Conservation (phyloP, 92 coral and sea anemone genomes). For the Palythoa heliodiscus region DNA sequence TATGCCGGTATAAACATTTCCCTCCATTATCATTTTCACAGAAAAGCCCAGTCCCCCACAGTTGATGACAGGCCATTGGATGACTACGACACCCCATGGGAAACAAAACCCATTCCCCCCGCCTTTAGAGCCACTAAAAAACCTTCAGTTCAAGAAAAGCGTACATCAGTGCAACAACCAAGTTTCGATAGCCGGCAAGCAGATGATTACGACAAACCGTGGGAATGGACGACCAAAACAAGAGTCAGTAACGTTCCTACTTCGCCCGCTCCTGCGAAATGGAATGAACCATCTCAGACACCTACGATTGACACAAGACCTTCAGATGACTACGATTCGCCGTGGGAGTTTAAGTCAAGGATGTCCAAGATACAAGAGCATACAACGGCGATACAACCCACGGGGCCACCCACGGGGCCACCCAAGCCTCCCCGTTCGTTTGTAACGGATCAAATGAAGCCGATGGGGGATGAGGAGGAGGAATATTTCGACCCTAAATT, state of each 20-base stretch:
- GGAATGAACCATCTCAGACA: conserved; percentile 53
- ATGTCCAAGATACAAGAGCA: conserved; percentile 35
- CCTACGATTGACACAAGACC: conserved; percentile 69
- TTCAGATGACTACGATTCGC: conserved; percentile 87
- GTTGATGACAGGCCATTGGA: conserved; percentile 73
- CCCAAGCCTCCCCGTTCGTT: conserved; percentile 77
- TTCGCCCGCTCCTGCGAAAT: conserved; percentile 47
- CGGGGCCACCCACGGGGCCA: conserved; percentile 62
- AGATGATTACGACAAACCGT: conserved; percentile 94
- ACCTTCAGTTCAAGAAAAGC: conserved; percentile 37
- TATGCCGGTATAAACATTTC: too few relatives aligned
- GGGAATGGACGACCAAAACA: conserved; percentile 80
- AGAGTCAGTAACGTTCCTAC: conserved; percentile 27
- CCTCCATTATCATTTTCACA: not conserved
- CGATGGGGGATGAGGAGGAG: not conserved
- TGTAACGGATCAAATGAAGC: conserved; percentile 8
- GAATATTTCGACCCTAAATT: conserved; percentile 60
- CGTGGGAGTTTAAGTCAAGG: conserved; percentile 87
- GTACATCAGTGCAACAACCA: conserved; percentile 58
- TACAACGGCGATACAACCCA: not conserved
- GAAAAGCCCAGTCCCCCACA: conserved; percentile 61
- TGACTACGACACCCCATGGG: conserved; percentile 97
- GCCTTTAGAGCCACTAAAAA: conserved; percentile 44
- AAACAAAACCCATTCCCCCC: conserved; percentile 62
- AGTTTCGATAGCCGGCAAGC: conserved; percentile 62